phyloP scores from a whole-genome alignment of 1,140 invertebrate species.

The Sinonovacula constricta region DNA sequence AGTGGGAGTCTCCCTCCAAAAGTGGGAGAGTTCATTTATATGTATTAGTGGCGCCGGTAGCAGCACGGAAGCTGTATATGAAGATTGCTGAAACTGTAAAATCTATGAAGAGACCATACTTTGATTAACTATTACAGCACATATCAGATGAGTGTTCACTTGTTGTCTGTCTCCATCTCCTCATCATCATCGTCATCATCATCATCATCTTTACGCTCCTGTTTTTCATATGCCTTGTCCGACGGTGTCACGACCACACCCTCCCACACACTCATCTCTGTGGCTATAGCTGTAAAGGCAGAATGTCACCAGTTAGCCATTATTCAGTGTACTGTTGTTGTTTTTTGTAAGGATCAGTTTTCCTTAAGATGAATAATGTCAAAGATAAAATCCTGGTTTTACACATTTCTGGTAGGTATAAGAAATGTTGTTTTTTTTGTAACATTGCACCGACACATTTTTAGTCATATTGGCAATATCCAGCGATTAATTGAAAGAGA shows the following conservation, averaged over 20 bases:
- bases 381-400: too few species aligned
- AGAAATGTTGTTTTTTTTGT: too few species aligned
- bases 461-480: too few species aligned
- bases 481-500: too few species aligned
- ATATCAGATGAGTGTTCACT: not conserved
- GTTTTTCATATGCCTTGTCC: conserved; percentile 88
- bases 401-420: too few species aligned
- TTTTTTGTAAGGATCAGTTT: too few species aligned
- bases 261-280: conserved; percentile 91
- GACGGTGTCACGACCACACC: conserved; percentile 95
- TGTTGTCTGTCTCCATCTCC: conserved; percentile 79
- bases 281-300: conserved; percentile 85
- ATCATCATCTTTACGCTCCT: conserved; percentile 67
- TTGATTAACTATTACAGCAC: not conserved
- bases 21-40: too few species aligned
- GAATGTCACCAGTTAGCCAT: too few species aligned
- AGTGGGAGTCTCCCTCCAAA: too few species aligned
- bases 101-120: not conserved
- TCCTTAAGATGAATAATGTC: too few species aligned
- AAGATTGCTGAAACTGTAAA: not conserved
- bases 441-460: too few species aligned
- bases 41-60: not conserved
- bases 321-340: too few species aligned
- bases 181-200: conserved; percentile 68
- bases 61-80: not conserved